Evolutionary conservation across 2,888 invertebrate species (phyloP), one percentile per base, ranked within the genome.

Genomic region (Nesidiocoris tenuis): DNA sequence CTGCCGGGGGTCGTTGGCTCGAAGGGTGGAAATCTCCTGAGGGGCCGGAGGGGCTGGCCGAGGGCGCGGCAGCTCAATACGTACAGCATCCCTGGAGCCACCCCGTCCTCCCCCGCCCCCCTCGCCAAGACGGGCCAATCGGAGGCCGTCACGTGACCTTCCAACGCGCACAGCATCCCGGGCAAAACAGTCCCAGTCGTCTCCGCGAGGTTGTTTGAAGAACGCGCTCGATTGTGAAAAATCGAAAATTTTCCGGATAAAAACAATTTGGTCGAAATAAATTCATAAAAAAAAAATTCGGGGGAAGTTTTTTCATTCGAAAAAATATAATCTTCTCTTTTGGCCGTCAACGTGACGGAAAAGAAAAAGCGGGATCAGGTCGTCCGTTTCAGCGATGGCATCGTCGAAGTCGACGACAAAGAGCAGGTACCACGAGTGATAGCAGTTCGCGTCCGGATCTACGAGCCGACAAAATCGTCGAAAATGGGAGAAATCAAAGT

Each of bases 401-500:
- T 59, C 17, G 19, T 19, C 59, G 59, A 59, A 9, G n/a, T 19
- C 59, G 59, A 59, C n/a, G n/a, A 39, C 39, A 39, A 39, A 39
- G 39, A 39, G 39, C 39, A 39, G 3, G 74, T 68, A 74, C 75
- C 80, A 80, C 79, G 79, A 67, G 79, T 86, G 85, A 86, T 86
- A 84, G 86, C 86, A 83, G 79, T 82, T 83, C 83, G 84, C n/a
- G 70, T 24, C 1, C 39, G 61, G 23, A 66, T 66, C n/a, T 70
- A 56, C 55, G 65, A 24, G 59, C 68, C 25, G 55, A 7, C 12
- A 12, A 39, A 3, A 12, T 39, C 5, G 5, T 7, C 3, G 3
- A 21, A n/a, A 56, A 78, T 78, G 76, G 79, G 80, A 25, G 80
- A 94, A 86, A 91, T 93, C 85, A 94, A 93, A 87, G 93, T 94